A percentile compares a stretch with the other conserved stretches of the same genome.
Conservation (phyloP, 2,888 invertebrate species). For the Xylophagus ater region DNA sequence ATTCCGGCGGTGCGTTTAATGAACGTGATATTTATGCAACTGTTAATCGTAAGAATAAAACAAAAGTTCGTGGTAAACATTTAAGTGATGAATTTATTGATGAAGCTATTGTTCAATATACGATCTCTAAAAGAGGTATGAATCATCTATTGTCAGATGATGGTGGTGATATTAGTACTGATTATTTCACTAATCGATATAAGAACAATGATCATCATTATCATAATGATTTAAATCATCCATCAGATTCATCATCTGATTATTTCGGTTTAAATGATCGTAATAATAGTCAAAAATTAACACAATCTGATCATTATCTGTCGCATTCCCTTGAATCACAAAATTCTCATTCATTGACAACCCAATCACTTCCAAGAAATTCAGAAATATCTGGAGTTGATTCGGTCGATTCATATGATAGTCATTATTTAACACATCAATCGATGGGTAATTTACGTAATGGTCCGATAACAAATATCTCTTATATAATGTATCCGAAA, state of each 20-base stretch:
- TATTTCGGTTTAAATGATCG: constrained; percentile 29
- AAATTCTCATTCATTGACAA: constrained; percentile 28
- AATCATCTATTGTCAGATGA: constrained; percentile 18
- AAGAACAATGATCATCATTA: constrained; percentile 27
- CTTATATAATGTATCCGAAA: constrained; percentile 30
- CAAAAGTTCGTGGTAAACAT: constrained; percentile 35
- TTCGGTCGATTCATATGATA: constrained; percentile 38
- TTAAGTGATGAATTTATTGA: constrained; percentile 39
- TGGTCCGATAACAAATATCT: constrained; percentile 12
- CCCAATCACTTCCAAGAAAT: constrained; percentile 35
- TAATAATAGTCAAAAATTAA: constrained; percentile 27
- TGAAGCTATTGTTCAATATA: constrained; percentile 34
- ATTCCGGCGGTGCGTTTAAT: constrained; percentile 24
- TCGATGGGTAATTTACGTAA: constrained; percentile 21
- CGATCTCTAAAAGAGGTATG: constrained; percentile 30
- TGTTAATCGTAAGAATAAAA: constrained; percentile 38
- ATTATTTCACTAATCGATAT: constrained; percentile 24
- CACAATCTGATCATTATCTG: constrained; percentile 33
- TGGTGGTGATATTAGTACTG: constrained; percentile 16
- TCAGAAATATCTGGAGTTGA: constrained; percentile 37
- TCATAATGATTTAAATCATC: constrained; percentile 35
- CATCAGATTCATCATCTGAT: constrained; percentile 35
- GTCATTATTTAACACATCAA: constrained; percentile 37
- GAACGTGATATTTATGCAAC: constrained; percentile 39
- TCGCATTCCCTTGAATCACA: constrained; percentile 34